Conservation (phyloP, 1,140 invertebrate species). For the Mercenaria mercenaria region DNA sequence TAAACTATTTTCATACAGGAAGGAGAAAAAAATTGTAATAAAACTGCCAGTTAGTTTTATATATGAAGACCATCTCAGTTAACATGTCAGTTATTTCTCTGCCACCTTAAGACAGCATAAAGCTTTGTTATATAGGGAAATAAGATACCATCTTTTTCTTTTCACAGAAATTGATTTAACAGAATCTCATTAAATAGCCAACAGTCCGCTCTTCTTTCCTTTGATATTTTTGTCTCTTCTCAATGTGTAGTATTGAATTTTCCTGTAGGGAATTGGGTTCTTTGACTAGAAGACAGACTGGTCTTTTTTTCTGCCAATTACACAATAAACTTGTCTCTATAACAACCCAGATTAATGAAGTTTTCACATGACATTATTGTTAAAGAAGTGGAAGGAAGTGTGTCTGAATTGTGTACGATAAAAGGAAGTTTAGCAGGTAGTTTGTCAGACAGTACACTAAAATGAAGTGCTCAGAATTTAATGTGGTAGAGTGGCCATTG, state of each 20-base stretch:
- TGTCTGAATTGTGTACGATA: too few species aligned
- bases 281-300: not conserved
- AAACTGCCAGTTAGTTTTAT: not conserved
- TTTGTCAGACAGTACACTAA: too few species aligned
- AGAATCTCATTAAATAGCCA: slow-evolving; percentile 2
- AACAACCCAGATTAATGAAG: not conserved
- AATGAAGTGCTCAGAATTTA: too few species aligned
- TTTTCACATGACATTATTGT: not conserved
- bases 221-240: not conserved
- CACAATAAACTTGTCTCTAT: not conserved
- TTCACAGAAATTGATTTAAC: not conserved
- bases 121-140: not conserved
- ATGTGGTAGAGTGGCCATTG: too few species aligned
- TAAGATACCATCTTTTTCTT: not conserved
- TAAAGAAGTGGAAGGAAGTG: too few species aligned
- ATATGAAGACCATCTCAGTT: not conserved
- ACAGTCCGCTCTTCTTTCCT: not conserved
- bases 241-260: slow-evolving; percentile 11
- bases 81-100: not conserved
- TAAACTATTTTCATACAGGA: not conserved
- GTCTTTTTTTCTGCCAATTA: not conserved
- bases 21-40: not conserved
- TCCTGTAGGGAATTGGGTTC: not conserved
- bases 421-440: too few species aligned
- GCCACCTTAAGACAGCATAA: not conserved